Base-by-base conservation (phyloP, 2,113 vertebrate genomes). In the Echinops telfairi region DNA sequence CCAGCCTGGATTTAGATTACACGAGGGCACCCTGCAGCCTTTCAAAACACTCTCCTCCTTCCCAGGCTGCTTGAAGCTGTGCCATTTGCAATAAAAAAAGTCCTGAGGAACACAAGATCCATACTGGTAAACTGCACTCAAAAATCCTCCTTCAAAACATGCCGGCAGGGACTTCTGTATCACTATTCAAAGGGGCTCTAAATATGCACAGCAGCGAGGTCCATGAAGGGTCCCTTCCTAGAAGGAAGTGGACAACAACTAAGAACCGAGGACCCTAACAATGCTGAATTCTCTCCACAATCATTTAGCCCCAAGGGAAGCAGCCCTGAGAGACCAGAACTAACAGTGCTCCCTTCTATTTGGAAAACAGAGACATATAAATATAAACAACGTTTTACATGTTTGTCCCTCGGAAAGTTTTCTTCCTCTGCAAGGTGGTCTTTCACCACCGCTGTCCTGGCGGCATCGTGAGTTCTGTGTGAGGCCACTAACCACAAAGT, bases 331-430 rank as follows among this genome's bases (percentile, higher is more conserved):
- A 3, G 14, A 83, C 60, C 27, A 95, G 90, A 94, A 64, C 40
- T 86, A 60, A 91, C 79, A 92, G 95, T 94, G 89, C 77, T 93
- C 22, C 73, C 95, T 96, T 90, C 92, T 93, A 95, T 95, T 96
- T 95, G 29, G 92, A 91, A 16, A 89, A 25, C n/a, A 5, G 62
- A 85, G 88, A 58, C 88, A 0, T 88, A 84, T 94, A 95, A 90
- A 91, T 62, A 76, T 43, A 27, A 92, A 79, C 95, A 60, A 58
- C 38, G 16, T 17, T 86, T 75, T 71, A 58, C 14, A 53, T n/a
- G 58, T 92, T 78, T 71, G 7, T 9, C 77, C 88, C 88, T 89
- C 84, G 68, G 77, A 81, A 95, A 71, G 11, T 73, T 90, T 86
- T 68, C 60, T 79, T 92, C 80, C 38, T 92, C n/a, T 78, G 2